Evolutionary conservation across 2,888 invertebrate genomes (phyloP).

Genomic region (Drosophila longiperda): DNA sequence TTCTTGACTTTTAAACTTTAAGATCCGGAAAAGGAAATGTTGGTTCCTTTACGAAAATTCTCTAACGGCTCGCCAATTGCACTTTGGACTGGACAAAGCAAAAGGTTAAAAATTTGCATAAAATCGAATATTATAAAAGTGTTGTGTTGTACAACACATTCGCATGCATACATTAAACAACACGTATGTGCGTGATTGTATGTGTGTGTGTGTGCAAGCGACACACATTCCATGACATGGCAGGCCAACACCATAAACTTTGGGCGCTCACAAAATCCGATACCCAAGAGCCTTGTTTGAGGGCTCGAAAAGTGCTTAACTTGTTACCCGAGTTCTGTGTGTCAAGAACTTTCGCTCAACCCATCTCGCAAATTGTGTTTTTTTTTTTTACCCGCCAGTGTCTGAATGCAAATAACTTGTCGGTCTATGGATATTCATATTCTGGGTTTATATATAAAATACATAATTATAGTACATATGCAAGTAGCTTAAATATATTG

Average conservation of each 20-base stretch:
- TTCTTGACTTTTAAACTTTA: constrained; percentile 73
- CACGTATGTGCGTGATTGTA: background rate
- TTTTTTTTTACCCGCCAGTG: background rate
- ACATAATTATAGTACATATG: background rate
- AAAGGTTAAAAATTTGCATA: constrained; percentile 76
- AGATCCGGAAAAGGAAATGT: constrained; percentile 61
- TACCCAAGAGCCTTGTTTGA: constrained; percentile 27
- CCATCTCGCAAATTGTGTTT: constrained; percentile 16
- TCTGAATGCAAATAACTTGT: background rate
- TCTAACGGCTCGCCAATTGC: constrained; percentile 61
- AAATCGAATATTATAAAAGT: constrained; percentile 65
- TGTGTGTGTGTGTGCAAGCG: constrained; percentile 25
- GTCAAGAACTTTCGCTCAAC: constrained; percentile 43
- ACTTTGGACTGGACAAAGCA: constrained; percentile 36
- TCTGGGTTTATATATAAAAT: background rate
- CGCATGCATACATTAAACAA: constrained; percentile 7
- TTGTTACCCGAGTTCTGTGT: constrained; percentile 34
- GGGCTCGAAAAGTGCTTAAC: constrained; percentile 38
- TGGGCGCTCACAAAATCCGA: constrained; percentile 22
- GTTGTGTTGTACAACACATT: constrained; percentile 26
- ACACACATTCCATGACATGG: constrained; percentile 48
- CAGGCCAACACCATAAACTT: constrained; percentile 51
- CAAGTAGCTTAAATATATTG: background rate
- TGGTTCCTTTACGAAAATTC: constrained; percentile 47
- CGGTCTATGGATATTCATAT: background rate